Evolutionary conservation across 1,140 invertebrate species (phyloP), one percentile per base, ranked within the genome.

Genomic region (Planococcus citri): DNA sequence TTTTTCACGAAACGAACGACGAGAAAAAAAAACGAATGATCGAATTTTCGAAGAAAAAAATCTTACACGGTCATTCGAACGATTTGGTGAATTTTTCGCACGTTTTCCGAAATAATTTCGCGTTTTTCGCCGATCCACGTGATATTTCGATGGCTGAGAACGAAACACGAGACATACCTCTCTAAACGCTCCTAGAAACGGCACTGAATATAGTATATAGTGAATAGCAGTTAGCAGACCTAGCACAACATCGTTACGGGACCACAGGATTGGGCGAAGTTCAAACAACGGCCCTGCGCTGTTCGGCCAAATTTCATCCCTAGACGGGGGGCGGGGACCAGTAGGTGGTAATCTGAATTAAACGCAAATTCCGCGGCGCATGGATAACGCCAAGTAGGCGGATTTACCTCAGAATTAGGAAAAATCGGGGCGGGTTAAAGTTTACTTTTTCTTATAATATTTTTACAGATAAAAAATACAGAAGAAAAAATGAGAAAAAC

Each of bases 341-440:
- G 41, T 51, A 51, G 41, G 41, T 51, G 41, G 41, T 51, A 51
- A 51, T 51, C 41, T 14, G 12, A 51, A 17, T 51, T 51, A 51
- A 51, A 51, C 41, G 41, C 41, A 51, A 51, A 51, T 51, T 51
- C 33, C n/a, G 41, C 41, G 41, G 41, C 41, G 41, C 41, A 51
- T 51, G 41, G 41, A 51, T 51, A 51, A 51, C 6, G 10, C 41
- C 2, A 20, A 51, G 41, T 51, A 51, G 41, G 41, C 41, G 41
- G 41, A 51, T 51, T 51, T 51, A 51, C 41, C 41, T 51, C 12
- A 51, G 41, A 17, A 51, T 51, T 51, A 51, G 6, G 41, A 51
- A 51, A 51, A 51, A 51, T 51, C 41, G 41, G 41, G 41, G 41
- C 41, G 41, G 41, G 41, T 51, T 51, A n/a, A 9, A 51, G 17